phyloP scores from a whole-genome alignment of 2,113 vertebrate genomes.

The Syrmaticus mikado region DNA sequence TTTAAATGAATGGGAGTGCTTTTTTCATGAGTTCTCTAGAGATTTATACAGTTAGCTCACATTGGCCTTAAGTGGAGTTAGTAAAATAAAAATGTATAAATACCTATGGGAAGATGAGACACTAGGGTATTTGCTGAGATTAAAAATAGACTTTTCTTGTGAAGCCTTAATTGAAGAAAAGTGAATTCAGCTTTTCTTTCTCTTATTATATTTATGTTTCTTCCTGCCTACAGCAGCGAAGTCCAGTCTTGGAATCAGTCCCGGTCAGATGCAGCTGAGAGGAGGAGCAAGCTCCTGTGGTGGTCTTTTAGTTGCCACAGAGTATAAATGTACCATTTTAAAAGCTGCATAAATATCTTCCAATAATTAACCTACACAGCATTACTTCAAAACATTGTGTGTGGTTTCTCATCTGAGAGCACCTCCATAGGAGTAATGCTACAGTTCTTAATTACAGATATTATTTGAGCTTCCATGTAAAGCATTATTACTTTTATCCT shows the following conservation, averaged over 20 bases:
- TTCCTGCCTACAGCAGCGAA: neutral
- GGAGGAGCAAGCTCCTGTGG: neutral
- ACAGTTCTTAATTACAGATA: neutral
- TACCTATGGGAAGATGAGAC: conserved; percentile 7
- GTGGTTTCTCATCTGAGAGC: neutral
- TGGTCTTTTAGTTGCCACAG: neutral
- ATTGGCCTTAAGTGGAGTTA: neutral
- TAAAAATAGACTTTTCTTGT: conserved; percentile 26
- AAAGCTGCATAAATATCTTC: neutral
- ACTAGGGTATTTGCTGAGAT: neutral
- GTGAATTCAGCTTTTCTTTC: neutral
- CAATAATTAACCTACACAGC: neutral
- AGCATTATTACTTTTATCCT: neutral
- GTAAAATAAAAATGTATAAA: conserved; percentile 44
- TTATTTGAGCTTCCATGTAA: neutral
- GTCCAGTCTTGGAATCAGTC: neutral
- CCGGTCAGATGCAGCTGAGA: neutral
- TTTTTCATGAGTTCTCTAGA: conserved; percentile 13
- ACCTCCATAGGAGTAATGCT: neutral
- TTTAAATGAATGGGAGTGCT: neutral
- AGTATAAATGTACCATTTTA: neutral
- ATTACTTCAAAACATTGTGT: neutral
- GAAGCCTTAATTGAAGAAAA: conserved; percentile 15
- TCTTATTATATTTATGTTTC: neutral
- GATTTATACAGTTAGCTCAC: conserved; percentile 17